Evolutionary conservation across 1,140 invertebrate genomes (phyloP).

Genomic region (Drosophila fuyamai): DNA sequence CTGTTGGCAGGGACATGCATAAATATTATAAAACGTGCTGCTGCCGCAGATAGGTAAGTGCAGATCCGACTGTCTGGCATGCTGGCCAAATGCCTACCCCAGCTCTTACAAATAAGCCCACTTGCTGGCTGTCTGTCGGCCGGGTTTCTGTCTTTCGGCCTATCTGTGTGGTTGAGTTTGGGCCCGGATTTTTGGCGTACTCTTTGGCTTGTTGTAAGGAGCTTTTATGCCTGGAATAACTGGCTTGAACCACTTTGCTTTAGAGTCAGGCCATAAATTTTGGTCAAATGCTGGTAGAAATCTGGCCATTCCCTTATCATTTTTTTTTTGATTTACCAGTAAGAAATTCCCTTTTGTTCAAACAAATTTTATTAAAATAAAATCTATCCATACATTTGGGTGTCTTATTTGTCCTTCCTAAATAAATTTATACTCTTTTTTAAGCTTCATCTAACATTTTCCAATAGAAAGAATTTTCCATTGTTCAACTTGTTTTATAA

Average conservation of each 20-base stretch:
- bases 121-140: conserved; percentile 51
- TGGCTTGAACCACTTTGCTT: conserved; percentile 34
- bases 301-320: conserved; percentile 11
- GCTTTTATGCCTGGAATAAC: conserved; percentile 65
- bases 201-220: conserved; percentile 53
- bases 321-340: not conserved
- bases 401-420: not conserved
- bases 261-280: conserved; percentile 31
- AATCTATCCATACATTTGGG: not conserved
- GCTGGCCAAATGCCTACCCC: conserved; percentile 59
- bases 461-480: not conserved
- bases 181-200: conserved; percentile 43
- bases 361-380: conserved; percentile 21
- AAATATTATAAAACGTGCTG: conserved; percentile 79
- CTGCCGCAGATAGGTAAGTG: conserved; percentile 66
- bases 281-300: conserved; percentile 24
- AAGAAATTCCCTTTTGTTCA: not conserved
- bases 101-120: conserved; percentile 70
- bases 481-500: not conserved
- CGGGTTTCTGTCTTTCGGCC: conserved; percentile 14
- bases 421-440: conserved; percentile 5
- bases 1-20: conserved; percentile 65
- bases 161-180: conserved; percentile 25
- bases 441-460: not conserved
- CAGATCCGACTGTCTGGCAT: conserved; percentile 45